A percentile compares a stretch with the other conserved stretches of the same genome.
Evolutionary conservation across 2,797 vertebrate genomes (phyloP).

Genomic region (Clarias fuscus): DNA sequence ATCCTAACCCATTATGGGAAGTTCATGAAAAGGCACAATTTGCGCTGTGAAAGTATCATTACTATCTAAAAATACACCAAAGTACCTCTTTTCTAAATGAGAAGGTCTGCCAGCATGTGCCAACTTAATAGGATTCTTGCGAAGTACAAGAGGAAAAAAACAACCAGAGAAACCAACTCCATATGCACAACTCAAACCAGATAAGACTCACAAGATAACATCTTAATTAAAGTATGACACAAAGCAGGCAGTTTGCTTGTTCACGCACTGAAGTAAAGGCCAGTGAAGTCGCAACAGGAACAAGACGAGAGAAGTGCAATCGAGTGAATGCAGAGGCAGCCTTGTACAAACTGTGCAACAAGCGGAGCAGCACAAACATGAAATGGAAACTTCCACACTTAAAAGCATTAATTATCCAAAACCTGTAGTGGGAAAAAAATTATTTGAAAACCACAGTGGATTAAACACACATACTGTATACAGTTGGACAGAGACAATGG

Average conservation of each 20-base stretch:
- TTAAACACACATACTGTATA: not conserved
- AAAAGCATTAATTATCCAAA: conserved; percentile 1
- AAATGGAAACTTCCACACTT: not conserved
- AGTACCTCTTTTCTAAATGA: not conserved
- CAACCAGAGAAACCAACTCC: not conserved
- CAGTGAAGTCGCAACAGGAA: not conserved
- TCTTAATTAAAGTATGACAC: conserved; percentile 3
- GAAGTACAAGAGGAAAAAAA: not conserved
- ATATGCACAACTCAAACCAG: not conserved
- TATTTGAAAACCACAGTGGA: no score
- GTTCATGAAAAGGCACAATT: not conserved
- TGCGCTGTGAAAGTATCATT: not conserved
- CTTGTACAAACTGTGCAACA: not conserved
- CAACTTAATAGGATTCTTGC: not conserved
- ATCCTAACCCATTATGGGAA: not conserved
- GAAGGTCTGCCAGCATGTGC: not conserved
- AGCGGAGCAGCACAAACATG: not conserved
- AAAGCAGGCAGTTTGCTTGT: not conserved
- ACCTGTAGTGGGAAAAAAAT: not conserved
- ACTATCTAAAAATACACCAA: not conserved
- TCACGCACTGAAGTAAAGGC: not conserved
- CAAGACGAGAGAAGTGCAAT: not conserved
- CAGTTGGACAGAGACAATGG: not conserved
- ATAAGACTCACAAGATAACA: not conserved
- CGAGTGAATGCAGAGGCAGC: not conserved